These are phyloP conservation scores for Neodiprion pinetum DNA, from an alignment of 1,140 invertebrate genomes.

Conservation along the genomic window DNA sequence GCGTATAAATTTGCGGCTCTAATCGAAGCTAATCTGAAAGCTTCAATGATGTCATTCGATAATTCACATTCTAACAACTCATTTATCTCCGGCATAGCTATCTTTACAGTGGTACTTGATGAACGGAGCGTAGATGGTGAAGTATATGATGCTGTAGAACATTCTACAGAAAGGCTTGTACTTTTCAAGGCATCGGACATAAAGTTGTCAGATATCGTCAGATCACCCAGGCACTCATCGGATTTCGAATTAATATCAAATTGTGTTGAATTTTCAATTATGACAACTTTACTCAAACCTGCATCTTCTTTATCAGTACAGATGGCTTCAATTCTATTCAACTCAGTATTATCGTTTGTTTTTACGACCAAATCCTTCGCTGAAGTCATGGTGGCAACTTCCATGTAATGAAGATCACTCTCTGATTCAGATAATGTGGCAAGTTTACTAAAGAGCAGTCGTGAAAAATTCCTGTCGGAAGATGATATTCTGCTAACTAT, in stretches of 20 bases:
- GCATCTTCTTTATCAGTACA: background rate
- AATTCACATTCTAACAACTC: conserved; percentile 11
- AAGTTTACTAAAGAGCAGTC: background rate
- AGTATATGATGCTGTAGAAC: background rate
- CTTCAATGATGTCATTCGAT: conserved; percentile 23
- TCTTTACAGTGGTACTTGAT: background rate
- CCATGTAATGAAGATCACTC: background rate
- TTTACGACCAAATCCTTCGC: background rate
- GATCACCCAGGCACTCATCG: background rate
- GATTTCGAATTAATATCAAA: background rate
- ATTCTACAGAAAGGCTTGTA: background rate
- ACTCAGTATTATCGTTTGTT: background rate
- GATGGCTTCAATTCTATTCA: too few species aligned
- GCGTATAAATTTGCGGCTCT: conserved; percentile 32
- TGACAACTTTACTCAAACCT: background rate
- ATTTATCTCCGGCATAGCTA: background rate
- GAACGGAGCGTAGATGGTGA: background rate
- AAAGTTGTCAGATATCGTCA: background rate
- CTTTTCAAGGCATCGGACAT: background rate
- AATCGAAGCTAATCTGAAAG: conserved; percentile 30
- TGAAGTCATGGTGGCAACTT: background rate
- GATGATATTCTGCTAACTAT: too few species aligned
- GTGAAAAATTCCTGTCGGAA: background rate
- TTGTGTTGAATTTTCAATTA: background rate
- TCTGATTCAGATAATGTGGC: background rate